These are phyloP conservation scores for Scalopus aquaticus DNA, from an alignment of 2,113 vertebrate genomes.

Conservation along the genomic window DNA sequence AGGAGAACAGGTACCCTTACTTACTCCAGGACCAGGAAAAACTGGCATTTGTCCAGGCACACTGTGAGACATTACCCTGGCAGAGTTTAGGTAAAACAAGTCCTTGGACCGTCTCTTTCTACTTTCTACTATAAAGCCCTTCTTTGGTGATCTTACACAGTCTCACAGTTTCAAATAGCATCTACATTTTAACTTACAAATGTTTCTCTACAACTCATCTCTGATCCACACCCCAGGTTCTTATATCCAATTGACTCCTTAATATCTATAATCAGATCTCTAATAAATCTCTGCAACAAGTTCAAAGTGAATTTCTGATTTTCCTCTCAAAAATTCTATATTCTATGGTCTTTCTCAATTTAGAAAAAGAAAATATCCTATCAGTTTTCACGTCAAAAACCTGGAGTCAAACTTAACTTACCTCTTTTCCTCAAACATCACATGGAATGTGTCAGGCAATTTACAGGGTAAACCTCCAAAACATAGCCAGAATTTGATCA, in stretches of 20 bases:
- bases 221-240: not conserved
- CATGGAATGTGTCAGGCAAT: not conserved
- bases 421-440: not conserved
- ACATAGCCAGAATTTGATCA: not conserved
- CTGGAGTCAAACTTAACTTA: not conserved
- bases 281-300: not conserved
- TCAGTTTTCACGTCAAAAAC: not conserved
- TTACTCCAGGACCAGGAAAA: not conserved
- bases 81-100: not conserved
- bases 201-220: not conserved
- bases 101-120: not conserved
- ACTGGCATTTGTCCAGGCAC: not conserved
- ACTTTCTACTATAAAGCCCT: not conserved
- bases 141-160: not conserved
- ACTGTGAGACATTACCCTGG: not conserved
- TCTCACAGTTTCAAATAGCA: not conserved
- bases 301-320: not conserved
- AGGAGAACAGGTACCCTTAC: not conserved
- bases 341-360: not conserved
- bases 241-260: not conserved
- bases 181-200: not conserved
- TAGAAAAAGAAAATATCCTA: not conserved
- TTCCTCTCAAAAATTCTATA: not conserved
- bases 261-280: not conserved
- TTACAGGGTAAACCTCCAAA: not conserved